Evolutionary conservation across 2,113 vertebrate genomes (phyloP).

Genomic region (Gnathonemus longibarbis): DNA sequence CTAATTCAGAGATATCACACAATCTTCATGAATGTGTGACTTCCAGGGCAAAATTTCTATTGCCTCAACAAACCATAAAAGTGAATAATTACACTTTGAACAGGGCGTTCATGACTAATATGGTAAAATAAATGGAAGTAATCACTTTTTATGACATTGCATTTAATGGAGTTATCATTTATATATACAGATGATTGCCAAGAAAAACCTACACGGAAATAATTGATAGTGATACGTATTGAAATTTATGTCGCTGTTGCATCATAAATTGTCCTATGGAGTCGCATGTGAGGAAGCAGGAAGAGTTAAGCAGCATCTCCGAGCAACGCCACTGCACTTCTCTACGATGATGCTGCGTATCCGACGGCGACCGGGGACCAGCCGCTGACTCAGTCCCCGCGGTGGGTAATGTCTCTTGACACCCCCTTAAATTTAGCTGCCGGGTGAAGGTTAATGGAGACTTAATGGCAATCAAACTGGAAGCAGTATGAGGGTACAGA

Average conservation of each 20-base stretch:
- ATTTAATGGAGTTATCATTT: slow-evolving; percentile 20
- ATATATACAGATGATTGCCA: slow-evolving; percentile 19
- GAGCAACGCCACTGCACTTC: neutral
- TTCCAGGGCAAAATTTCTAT: neutral
- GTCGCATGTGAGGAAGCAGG: neutral
- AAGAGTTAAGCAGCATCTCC: neutral
- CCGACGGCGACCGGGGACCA: neutral
- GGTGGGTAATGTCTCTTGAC: neutral
- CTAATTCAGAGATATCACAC: neutral
- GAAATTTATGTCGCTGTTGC: slow-evolving; percentile 1
- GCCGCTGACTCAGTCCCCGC: neutral
- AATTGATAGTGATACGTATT: slow-evolving; percentile 13
- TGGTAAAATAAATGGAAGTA: slow-evolving; percentile 18
- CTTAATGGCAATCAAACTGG: neutral
- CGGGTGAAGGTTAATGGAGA: slow-evolving; percentile 7
- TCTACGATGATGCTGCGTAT: neutral
- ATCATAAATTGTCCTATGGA: slow-evolving; percentile 2
- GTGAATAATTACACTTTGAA: slow-evolving; percentile 18
- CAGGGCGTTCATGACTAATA: slow-evolving; percentile 12
- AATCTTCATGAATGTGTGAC: slow-evolving; percentile 3
- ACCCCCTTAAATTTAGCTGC: neutral
- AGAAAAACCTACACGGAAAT: slow-evolving; percentile 8
- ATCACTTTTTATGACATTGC: slow-evolving; percentile 18
- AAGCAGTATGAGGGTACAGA: neutral
- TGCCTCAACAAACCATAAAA: slow-evolving; percentile 20